Base-by-base conservation (phyloP, 2,113 vertebrate species). In the Centrocercus urophasianus region DNA sequence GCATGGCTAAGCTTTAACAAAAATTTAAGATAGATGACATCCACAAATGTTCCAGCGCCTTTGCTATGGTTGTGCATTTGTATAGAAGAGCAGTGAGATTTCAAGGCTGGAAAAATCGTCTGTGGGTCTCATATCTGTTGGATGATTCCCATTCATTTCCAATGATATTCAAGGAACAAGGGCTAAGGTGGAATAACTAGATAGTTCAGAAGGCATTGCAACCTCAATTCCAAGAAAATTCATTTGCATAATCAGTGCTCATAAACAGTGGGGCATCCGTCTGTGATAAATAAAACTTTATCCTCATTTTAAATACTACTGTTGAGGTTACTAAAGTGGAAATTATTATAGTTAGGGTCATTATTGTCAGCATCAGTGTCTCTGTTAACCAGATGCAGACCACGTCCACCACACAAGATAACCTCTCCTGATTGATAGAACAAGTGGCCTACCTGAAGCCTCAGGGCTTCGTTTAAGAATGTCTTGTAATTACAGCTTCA, bases 1-100 rank as follows among this genome's bases (percentile, higher is more conserved):
- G 21, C 38, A 14, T 3, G 6, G 16, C 50, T 45, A 57, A 77
- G 7, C 8, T 50, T 61, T 70, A 60, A 32, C 4, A 60, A 84
- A 76, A 47, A 56, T 91, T 30, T 22, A 13, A 67, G 40, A 30
- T 36, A 4, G 71, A 45, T 52, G 47, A 75, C 20, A 22, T 34
- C 54, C 61, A 38, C 30, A 47, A 4, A 59, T 59, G 45, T n/a
- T 78, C 9, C 32, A 34, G 4, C 18, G 22, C 43, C 48, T 25
- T 36, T 54, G 57, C 32, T 48, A 73, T 25, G 34, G 30, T 14
- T n/a, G 13, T 52, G 28, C 7, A 16, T 61, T 42, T 61, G 59
- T 40, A 27, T 30, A 63, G 70, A 90, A 64, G 28, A 88, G 10
- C 36, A 67, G 10, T 45, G 67, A 76, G 45, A 57, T 91, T 89